Conservation (phyloP, 2,113 vertebrate species). For the Ammospiza nelsoni region DNA sequence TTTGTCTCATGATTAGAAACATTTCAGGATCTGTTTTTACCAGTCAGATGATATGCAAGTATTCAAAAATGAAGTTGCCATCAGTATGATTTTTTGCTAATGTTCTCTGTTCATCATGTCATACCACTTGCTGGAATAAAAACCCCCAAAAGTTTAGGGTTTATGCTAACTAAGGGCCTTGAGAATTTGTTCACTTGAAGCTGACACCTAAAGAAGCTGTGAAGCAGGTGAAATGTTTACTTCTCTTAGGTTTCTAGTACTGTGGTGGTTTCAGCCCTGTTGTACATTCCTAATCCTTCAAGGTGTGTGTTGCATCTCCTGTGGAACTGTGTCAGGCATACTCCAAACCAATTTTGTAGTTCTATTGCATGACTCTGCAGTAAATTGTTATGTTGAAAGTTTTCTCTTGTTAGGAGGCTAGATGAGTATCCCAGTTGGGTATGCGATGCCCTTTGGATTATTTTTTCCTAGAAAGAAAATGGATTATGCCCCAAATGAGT, state of each 20-base stretch:
- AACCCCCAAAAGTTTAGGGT: rapidly evolving
- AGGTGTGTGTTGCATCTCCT: neutral
- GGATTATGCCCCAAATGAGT: neutral
- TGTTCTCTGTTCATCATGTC: neutral
- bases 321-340: rapidly evolving
- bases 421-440: neutral
- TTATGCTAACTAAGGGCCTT: neutral
- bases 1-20: neutral
- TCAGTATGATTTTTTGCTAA: neutral
- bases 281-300: rapidly evolving
- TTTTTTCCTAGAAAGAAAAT: neutral
- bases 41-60: neutral
- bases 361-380: neutral
- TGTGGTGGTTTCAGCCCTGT: neutral
- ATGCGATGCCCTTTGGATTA: neutral
- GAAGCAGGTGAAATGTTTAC: rapidly evolving
- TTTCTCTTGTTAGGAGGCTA: neutral
- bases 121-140: neutral
- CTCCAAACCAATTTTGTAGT: neutral
- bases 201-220: rapidly evolving
- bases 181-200: neutral
- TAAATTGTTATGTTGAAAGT: neutral
- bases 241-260: neutral
- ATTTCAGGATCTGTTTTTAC: neutral
- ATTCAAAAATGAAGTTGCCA: neutral